phyloP scores from a whole-genome alignment of 1,140 invertebrate species.

The Homalodisca vitripennis region DNA sequence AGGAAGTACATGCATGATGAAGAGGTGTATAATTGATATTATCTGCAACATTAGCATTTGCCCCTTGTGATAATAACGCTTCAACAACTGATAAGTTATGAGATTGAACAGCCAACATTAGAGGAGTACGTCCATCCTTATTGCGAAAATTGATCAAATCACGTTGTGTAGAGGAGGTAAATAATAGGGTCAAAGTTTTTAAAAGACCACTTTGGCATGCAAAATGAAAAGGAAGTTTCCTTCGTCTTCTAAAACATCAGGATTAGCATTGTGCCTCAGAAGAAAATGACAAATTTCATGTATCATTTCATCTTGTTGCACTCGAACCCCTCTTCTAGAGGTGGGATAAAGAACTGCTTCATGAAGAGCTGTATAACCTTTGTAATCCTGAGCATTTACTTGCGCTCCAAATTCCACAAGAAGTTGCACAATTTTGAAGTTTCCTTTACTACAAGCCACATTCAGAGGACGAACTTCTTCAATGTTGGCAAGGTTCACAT shows the following conservation, averaged over 20 bases:
- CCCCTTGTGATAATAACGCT: slow-evolving; percentile 48
- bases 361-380: slow-evolving; percentile 38
- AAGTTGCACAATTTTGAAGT: slow-evolving; percentile 35
- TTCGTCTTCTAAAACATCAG: slow-evolving; percentile 16
- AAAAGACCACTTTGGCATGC: slow-evolving; percentile 37
- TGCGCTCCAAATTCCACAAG: slow-evolving; percentile 38
- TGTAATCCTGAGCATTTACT: slow-evolving; percentile 34
- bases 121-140: slow-evolving; percentile 45
- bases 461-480: slow-evolving; percentile 38
- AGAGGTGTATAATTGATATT: slow-evolving; percentile 51
- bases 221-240: slow-evolving; percentile 36
- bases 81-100: slow-evolving; percentile 51
- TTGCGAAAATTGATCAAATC: slow-evolving; percentile 29
- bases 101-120: slow-evolving; percentile 53
- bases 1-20: slow-evolving; percentile 40
- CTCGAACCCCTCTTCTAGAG: not conserved
- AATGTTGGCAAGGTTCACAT: slow-evolving; percentile 35
- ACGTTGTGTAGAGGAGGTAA: slow-evolving; percentile 20
- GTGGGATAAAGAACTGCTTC: too few species aligned
- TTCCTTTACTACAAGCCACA: slow-evolving; percentile 35
- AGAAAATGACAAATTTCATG: slow-evolving; percentile 29
- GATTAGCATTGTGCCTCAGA: slow-evolving; percentile 29
- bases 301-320: not conserved
- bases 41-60: slow-evolving; percentile 51
- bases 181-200: slow-evolving; percentile 34